Conservation (phyloP, 2,113 vertebrate genomes). For the Psettodes erumei region DNA sequence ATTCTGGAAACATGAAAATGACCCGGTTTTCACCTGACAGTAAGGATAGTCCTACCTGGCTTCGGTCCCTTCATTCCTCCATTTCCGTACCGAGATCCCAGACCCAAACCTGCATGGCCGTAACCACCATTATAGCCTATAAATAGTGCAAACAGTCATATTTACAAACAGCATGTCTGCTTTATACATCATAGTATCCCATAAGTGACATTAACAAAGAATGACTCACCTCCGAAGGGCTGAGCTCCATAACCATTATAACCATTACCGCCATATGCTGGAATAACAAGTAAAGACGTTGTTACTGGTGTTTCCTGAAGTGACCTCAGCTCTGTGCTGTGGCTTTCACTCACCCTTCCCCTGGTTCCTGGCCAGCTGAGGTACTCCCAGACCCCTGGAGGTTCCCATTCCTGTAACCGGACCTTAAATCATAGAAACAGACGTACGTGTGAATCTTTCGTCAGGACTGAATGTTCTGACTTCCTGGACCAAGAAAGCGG, state of each 20-base stretch:
- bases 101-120: slow-evolving; percentile 54
- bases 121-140: slow-evolving; percentile 57
- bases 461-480: not conserved
- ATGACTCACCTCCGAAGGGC: slow-evolving; percentile 65
- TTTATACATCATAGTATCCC: not conserved
- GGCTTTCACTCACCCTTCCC: slow-evolving; percentile 44
- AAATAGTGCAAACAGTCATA: not conserved
- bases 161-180: not conserved
- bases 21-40: not conserved
- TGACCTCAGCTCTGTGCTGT: not conserved
- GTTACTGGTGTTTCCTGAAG: not conserved
- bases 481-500: not conserved
- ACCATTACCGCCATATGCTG: slow-evolving; percentile 63
- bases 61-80: slow-evolving; percentile 71
- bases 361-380: slow-evolving; percentile 63
- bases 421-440: slow-evolving; percentile 21
- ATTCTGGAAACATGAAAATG: not conserved
- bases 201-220: not conserved
- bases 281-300: slow-evolving; percentile 17
- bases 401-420: slow-evolving; percentile 47
- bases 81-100: slow-evolving; percentile 58
- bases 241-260: slow-evolving; percentile 62
- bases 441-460: not conserved
- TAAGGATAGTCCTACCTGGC: slow-evolving; percentile 43
- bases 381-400: slow-evolving; percentile 54